Percentiles rank a stretch among this genome's conserved stretches.
These are phyloP conservation scores for Cassiopea andromeda DNA, from an alignment of 30 jellyfish, hydroid and myxozoan genomes.

Conservation along the genomic window DNA sequence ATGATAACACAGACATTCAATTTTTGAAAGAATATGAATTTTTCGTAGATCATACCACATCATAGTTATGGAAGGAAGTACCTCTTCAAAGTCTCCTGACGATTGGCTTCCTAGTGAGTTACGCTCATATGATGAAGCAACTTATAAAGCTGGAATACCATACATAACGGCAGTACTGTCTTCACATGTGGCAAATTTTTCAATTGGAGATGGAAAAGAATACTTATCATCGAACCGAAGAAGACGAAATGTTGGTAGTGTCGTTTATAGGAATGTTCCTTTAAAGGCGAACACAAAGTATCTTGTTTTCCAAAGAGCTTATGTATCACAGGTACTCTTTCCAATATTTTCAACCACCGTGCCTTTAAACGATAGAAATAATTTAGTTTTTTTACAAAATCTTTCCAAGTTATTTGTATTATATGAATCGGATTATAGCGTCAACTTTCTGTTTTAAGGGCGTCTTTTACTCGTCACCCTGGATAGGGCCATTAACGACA, in stretches of 20 bases:
- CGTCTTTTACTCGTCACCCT: conserved; percentile 52
- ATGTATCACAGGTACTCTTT: conserved; percentile 27
- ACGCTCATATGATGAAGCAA: conserved; percentile 41
- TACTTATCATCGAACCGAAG: conserved; percentile 25
- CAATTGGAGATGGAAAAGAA: conserved; percentile 85
- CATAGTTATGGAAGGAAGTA: conserved; percentile 39
- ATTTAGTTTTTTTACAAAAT: too few relatives aligned
- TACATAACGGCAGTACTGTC: conserved; percentile 78
- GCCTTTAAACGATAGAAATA: neutral
- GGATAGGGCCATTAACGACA: conserved; percentile 76
- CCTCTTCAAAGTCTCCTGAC: conserved; percentile 22
- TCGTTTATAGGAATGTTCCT: conserved; percentile 49
- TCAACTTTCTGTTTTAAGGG: neutral
- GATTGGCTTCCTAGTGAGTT: conserved; percentile 16
- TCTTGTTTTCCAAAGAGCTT: conserved; percentile 68
- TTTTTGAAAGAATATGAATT: neutral
- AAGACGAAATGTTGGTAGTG: conserved; percentile 34
- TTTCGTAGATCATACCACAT: conserved; percentile 65
- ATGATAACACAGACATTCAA: neutral
- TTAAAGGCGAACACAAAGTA: conserved; percentile 61
- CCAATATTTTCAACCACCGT: neutral
- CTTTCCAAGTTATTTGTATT: neutral
- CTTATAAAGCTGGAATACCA: conserved; percentile 57
- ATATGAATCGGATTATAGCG: too few relatives aligned
- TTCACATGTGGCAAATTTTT: conserved; percentile 15